Base-by-base conservation (phyloP, 2,113 vertebrate species). In the Microcebus murinus region DNA sequence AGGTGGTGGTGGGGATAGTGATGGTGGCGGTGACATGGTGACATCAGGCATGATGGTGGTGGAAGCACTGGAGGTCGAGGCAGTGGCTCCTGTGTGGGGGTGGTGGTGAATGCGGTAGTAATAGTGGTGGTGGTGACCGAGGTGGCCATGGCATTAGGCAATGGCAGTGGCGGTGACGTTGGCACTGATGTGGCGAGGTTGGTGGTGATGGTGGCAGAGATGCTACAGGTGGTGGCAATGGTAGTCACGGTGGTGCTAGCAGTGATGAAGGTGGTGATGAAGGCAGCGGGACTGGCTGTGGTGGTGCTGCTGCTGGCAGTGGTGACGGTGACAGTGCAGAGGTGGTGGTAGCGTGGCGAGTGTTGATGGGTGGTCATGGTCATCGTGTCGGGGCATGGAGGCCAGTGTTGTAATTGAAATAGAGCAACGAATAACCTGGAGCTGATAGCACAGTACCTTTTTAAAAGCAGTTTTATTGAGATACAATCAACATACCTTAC, bases 111-210 rank as follows among this genome's bases (percentile, higher is more conserved):
- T 29, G 59, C 59, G 29, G 27, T 63, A 25, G 59, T 12, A 63
- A 63, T 29, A 11, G 59, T 63, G 59, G 59, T 29, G 59, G 61
- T 4, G 11, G 61, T 29, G 61, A 29, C 61, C 10, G 10, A 29
- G 61, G 61, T 29, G 61, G 61, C 61, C 11, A 3, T 63, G 29
- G 55, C 55, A 2, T 21, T 21, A 29, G 11, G 25, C 29, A 12
- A 12, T 15, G 71, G 23, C 20, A 2, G 21, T 15, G 52, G 12
- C 1, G 4, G 70, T 11, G 27, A 2, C 17, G 14, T 11, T 71
- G n/a, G 15, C 27, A 23, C 15, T 15, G 17, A 21, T 7, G 11
- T 8, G 52, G 5, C 5, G 61, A 4, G 3, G 2, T 2, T 17
- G 50, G 4, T 17, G 61, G 1, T 21, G 17, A 29, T 15, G 3